phyloP scores from a whole-genome alignment of 2,888 invertebrate species.

The Lasioglossum oenotherae region DNA sequence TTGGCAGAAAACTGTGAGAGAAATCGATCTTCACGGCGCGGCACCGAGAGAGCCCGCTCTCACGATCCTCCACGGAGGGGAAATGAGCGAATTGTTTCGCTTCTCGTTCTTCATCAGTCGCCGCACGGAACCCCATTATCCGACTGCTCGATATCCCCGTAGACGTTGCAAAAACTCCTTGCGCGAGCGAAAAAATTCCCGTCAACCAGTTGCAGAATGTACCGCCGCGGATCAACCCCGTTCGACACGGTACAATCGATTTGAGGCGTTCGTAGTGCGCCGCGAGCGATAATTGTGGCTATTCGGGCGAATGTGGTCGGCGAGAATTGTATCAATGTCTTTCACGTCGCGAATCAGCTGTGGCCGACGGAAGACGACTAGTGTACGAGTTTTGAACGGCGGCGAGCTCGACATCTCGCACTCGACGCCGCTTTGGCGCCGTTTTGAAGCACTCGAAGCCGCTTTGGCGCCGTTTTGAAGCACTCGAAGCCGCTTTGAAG shows the following conservation, averaged over 20 bases:
- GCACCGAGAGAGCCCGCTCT: constrained; percentile 25
- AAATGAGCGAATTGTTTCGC: constrained; percentile 26
- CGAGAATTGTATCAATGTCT: too few relatives aligned
- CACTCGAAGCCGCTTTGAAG: too few relatives aligned
- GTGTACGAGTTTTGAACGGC: too few relatives aligned
- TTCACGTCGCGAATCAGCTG: too few relatives aligned
- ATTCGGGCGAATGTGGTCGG: too few relatives aligned
- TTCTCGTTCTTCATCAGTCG: background rate
- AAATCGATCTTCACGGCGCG: constrained; percentile 61
- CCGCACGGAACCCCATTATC: background rate
- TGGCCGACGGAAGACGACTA: too few relatives aligned
- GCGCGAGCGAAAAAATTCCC: background rate
- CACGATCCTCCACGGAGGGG: constrained; percentile 32
- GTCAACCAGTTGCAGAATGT: background rate
- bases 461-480: too few relatives aligned
- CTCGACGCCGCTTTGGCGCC: too few relatives aligned
- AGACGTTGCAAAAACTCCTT: background rate
- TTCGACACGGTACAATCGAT: background rate
- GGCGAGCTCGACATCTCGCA: too few relatives aligned
- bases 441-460: too few relatives aligned
- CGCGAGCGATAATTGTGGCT: background rate
- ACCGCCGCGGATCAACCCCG: background rate
- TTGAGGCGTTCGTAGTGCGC: background rate
- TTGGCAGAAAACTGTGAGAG: constrained; percentile 51
- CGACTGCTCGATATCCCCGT: background rate